phyloP scores from a whole-genome alignment of 2,888 invertebrate species.

The Drosophila niveifrons region DNA sequence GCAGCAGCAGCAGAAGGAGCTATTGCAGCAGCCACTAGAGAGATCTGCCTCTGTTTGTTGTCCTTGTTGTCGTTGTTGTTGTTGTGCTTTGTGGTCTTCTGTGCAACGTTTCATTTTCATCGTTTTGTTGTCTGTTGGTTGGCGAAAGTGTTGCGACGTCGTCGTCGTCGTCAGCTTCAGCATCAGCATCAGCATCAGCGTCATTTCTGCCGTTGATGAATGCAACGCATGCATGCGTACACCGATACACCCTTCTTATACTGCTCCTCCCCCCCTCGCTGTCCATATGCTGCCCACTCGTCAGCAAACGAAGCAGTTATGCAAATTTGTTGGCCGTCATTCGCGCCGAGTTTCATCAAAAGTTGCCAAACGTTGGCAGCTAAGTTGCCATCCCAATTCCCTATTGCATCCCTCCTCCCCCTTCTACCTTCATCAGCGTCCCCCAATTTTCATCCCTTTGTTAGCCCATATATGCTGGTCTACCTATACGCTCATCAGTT shows the following conservation, averaged over 20 bases:
- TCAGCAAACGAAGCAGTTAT: constrained; percentile 69
- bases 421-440: background rate
- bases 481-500: constrained; percentile 6
- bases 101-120: constrained; percentile 72
- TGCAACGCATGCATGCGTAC: constrained; percentile 80
- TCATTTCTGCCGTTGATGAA: constrained; percentile 67
- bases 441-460: background rate
- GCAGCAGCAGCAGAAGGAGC: constrained; percentile 17
- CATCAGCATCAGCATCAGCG: constrained; percentile 21
- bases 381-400: constrained; percentile 40
- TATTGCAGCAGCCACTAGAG: constrained; percentile 23
- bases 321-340: constrained; percentile 74
- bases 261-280: constrained; percentile 7
- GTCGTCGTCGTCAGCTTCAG: no score
- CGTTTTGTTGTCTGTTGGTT: constrained; percentile 57
- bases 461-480: background rate
- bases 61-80: constrained; percentile 2
- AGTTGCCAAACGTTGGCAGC: constrained; percentile 67
- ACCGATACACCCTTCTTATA: constrained; percentile 47
- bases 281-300: constrained; percentile 35
- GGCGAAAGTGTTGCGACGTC: constrained; percentile 56
- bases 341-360: constrained; percentile 78
- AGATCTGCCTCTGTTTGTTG: constrained; percentile 12
- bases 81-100: constrained; percentile 57
- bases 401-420: background rate